Evolutionary conservation across 1,140 invertebrate species (phyloP), one percentile per base, ranked within the genome.

Genomic region (Orchestia grillus): DNA sequence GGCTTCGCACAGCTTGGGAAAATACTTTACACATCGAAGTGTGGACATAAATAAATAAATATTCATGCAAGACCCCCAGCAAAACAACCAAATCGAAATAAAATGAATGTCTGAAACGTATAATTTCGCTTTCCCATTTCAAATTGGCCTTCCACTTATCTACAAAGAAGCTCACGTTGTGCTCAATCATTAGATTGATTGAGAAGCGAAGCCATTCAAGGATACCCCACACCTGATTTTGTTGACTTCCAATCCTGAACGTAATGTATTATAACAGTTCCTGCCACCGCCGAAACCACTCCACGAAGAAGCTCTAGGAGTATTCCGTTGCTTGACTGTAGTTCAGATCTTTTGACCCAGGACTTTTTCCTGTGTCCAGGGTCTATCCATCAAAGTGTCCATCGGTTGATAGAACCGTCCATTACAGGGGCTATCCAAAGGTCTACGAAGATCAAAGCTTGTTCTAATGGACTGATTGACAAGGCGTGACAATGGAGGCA

Each of bases 391-490:
- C 92, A 94, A 94, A 94, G 92, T 94, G 92, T 94, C 92, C 92
- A 47, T 94, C 43, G 92, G 44, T 94, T 94, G 92, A 94, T 94
- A 94, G 92, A 94, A 47, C 92, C 92, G 92, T 94, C 92, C 92
- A 94, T 94, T 94, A 94, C 92, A 94, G 44, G 44, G 92, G 41
- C 92, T 94, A 94, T 94, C 92, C 92, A 15, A n/a, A 44, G 44
- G 92, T 94, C 92, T 47, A 94, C 92, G 43, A 94, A 94, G 92
- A 94, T 94, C 92, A 94, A 94, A 94, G 92, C 92, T 94, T 94
- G 43, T 40, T 44, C 92, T 94, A 94, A 94, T 94, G 92, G 92
- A 94, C 92, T 94, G 92, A 94, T 94, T 94, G 92, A 94, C 92
- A 94, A 94, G 92, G 92, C 92, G 43, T 94, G 92, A 94, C 92